phyloP scores from a whole-genome alignment of 2,797 vertebrate species.

The Danio albolineatus region DNA sequence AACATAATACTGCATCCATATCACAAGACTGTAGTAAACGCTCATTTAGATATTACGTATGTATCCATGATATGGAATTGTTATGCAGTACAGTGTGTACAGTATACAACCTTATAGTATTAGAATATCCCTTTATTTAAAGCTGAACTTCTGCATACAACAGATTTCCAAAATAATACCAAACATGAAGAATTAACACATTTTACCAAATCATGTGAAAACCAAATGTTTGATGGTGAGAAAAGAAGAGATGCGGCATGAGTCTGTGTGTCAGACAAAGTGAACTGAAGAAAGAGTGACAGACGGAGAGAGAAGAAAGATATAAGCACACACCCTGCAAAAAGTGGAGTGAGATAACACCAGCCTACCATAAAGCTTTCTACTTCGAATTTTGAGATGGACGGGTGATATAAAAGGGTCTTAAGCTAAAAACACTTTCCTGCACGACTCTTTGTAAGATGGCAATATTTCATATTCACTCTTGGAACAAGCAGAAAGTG shows the following conservation, averaged over 20 bases:
- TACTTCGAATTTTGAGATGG: not conserved
- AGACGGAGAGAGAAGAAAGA: constrained; percentile 57
- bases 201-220: constrained; percentile 32
- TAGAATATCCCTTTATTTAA: not conserved
- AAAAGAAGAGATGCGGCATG: constrained; percentile 45
- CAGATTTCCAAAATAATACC: not conserved
- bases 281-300: constrained; percentile 36
- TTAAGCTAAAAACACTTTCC: not conserved
- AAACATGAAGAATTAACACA: not conserved
- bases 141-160: not conserved
- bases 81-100: constrained; percentile 10
- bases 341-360: constrained; percentile 12
- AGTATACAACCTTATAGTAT: not conserved
- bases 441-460: not conserved
- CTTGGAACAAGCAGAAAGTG: not conserved
- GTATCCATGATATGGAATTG: too few relatives aligned
- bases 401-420: not conserved
- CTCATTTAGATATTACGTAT: not conserved
- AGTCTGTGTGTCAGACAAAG: constrained; percentile 36
- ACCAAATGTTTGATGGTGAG: constrained; percentile 44
- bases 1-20: too few relatives aligned
- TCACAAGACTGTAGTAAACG: not conserved
- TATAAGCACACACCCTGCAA: constrained; percentile 52
- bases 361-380: not conserved
- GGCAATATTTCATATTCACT: not conserved